These are phyloP conservation scores for Cyclopterus lumpus DNA, from an alignment of 2,797 vertebrate genomes.

Conservation along the genomic window DNA sequence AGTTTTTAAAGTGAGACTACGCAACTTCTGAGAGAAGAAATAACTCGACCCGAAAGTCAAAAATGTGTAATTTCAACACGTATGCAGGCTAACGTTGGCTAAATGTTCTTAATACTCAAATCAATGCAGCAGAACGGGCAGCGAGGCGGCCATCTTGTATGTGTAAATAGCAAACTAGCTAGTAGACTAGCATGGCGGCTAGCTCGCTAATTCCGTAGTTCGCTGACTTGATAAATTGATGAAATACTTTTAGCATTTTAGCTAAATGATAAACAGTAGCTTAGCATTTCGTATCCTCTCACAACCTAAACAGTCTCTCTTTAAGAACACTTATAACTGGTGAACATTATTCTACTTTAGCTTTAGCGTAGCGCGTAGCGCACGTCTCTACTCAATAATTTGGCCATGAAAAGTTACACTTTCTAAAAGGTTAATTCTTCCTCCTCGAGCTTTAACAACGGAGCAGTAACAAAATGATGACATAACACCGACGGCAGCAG, in stretches of 20 bases:
- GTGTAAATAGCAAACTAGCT: no score
- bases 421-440: conserved; percentile 36
- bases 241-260: not conserved
- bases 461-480: conserved; percentile 67
- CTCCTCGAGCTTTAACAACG: conserved; percentile 62
- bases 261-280: not conserved
- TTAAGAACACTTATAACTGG: conserved; percentile 4
- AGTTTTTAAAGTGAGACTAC: conserved; percentile 29
- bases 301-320: not conserved
- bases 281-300: not conserved
- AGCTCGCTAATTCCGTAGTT: not conserved
- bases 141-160: not conserved
- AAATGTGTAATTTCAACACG: not conserved
- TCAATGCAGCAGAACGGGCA: not conserved
- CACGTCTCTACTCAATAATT: not conserved
- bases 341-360: conserved; percentile 21
- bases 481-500: conserved; percentile 82
- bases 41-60: not conserved
- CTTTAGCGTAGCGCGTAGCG: not conserved
- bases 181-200: not conserved
- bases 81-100: not conserved
- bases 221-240: no score
- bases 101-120: not conserved
- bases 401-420: conserved; percentile 51
- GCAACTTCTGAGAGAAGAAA: conserved; percentile 2